Evolutionary conservation across 2,113 vertebrate genomes (phyloP), one percentile per base, ranked within the genome.

Genomic region (Romanogobio albipinnatus): DNA sequence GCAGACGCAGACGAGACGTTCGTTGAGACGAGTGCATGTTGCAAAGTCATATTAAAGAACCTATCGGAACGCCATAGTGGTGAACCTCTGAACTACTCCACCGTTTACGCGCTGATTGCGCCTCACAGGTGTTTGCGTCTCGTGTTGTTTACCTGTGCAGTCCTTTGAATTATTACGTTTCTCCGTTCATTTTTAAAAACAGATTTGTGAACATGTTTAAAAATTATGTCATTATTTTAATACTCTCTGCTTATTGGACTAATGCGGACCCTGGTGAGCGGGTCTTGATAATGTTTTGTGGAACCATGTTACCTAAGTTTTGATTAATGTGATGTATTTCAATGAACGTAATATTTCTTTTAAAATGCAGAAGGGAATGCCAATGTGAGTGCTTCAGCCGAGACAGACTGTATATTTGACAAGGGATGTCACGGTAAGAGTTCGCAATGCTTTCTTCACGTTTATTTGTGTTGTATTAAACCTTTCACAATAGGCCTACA

Each of bases 141-240:
- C 24, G 24, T n/a, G 8, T 19, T 19, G 9, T 36, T 22, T 56
- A 19, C 7, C 3, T 0, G 45, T 33, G 9, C 7, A 56, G 53
- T 8, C 53, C 45, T 7, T 14, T 73, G 36, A 8, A 33, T 9
- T 39, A 39, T 45, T 2, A 1, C 11, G 39, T 4, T 49, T 36
- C 19, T 81, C 17, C 47, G 17, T 26, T 22, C 64, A 3, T 56
- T 81, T 81, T 81, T 33, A 68, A 13, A 15, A 0, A 24, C 5
- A 29, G 0, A 33, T 33, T 36, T 36, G 47, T 71, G 64, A 66
- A 15, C 26, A 71, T 71, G 49, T 82, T 29, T 58, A 43, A 3
- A 36, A 71, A 15, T 6, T 82, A 43, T 82, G 26, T 82, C 58
- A 73, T 82, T 2, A 7, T 82, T 82, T 58, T 82, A 58, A 82